Conservation (phyloP, 2,888 invertebrate genomes). For the Aelia acuminata region DNA sequence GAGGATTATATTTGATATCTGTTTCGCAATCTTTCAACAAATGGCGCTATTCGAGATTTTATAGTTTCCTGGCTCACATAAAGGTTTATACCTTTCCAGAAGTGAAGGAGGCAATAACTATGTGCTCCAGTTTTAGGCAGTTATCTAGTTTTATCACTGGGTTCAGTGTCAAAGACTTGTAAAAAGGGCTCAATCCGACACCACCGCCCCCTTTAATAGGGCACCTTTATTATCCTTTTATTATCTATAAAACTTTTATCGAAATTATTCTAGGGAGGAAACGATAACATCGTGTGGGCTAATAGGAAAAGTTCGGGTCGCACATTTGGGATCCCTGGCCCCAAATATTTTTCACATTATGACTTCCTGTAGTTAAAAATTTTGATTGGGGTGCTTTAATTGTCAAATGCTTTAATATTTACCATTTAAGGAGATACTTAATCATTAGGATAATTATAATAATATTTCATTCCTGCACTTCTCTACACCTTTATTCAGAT, state of each 20-base stretch:
- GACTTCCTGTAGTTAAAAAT: too few species aligned
- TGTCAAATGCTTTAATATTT: too few species aligned
- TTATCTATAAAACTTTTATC: background rate
- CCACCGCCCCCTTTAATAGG: background rate
- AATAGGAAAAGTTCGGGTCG: background rate
- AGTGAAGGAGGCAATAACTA: background rate
- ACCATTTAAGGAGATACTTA: too few species aligned
- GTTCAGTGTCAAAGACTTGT: background rate
- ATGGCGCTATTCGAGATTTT: too few species aligned
- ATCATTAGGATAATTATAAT: too few species aligned
- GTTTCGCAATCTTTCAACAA: too few species aligned
- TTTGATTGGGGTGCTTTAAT: too few species aligned
- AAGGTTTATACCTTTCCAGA: background rate
- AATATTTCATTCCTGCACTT: too few species aligned
- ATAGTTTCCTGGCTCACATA: background rate
- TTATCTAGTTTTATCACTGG: background rate
- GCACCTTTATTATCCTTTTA: background rate
- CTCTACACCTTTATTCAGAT: too few species aligned
- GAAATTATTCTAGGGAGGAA: background rate
- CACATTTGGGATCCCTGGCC: too few species aligned
- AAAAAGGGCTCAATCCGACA: background rate
- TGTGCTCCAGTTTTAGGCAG: background rate
- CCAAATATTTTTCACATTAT: too few species aligned
- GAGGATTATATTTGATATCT: too few species aligned
- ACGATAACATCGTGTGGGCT: background rate